Conservation (phyloP, 2,113 vertebrate species). For the Ageneiosus marmoratus region DNA sequence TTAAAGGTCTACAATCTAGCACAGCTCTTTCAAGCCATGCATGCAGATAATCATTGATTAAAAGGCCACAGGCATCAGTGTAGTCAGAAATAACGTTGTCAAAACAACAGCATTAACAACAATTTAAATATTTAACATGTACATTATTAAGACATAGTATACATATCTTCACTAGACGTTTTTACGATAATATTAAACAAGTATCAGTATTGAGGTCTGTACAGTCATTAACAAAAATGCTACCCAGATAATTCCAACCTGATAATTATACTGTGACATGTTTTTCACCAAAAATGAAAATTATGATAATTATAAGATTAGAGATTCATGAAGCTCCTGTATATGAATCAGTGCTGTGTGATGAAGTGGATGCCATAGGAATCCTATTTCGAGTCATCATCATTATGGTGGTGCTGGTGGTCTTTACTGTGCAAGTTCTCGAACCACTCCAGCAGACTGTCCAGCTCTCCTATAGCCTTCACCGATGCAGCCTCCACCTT, state of each 20-base stretch:
- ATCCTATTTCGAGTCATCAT: constrained; percentile 12
- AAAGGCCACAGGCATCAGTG: constrained; percentile 11
- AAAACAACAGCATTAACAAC: not conserved
- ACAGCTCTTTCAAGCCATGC: constrained; percentile 40
- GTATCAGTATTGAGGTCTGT: not conserved
- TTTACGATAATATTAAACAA: not conserved
- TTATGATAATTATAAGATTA: not conserved
- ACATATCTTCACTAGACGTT: not conserved
- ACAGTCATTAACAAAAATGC: not conserved
- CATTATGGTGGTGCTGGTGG: not conserved
- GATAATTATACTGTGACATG: not conserved
- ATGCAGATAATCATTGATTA: constrained; percentile 21
- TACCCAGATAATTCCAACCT: not conserved
- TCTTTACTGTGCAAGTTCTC: constrained; percentile 57
- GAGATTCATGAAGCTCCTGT: not conserved
- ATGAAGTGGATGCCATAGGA: not conserved
- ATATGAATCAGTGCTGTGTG: not conserved
- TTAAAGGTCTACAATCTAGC: constrained; percentile 46
- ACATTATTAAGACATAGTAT: not conserved
- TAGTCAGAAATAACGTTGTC: not conserved
- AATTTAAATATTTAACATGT: constrained; percentile 9
- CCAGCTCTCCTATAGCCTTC: constrained; percentile 88
- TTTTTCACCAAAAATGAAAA: not conserved
- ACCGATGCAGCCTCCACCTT: constrained; percentile 71
- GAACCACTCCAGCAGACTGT: constrained; percentile 84